Evolutionary conservation across 2,797 vertebrate species (phyloP).

Genomic region (Loriculus beryllinus): DNA sequence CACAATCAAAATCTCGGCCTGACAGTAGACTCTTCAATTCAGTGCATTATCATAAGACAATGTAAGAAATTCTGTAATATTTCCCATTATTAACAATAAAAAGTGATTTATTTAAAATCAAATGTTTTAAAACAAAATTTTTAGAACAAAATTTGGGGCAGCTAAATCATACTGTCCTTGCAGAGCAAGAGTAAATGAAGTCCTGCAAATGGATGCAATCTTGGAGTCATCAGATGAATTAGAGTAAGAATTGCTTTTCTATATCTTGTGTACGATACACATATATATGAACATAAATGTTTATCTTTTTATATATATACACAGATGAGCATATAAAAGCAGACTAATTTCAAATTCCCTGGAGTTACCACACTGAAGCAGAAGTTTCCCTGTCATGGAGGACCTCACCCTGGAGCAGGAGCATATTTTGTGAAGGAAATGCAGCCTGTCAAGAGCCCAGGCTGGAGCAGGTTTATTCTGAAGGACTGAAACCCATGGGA

Average conservation of each 20-base stretch:
- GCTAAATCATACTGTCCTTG: neutral
- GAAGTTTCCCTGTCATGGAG: neutral
- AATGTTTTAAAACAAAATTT: neutral
- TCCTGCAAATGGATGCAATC: neutral
- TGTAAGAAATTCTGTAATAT: neutral
- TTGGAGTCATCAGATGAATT: neutral
- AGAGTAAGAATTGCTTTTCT: neutral
- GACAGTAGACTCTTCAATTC: neutral
- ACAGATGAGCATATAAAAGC: neutral
- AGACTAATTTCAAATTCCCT: neutral
- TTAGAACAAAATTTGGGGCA: neutral
- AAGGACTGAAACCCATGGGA: neutral
- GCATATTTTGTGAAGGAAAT: neutral
- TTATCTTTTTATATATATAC: neutral
- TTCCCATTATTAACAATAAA: neutral
- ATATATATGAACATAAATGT: neutral
- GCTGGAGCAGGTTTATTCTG: neutral
- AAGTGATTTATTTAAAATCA: neutral
- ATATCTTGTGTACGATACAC: neutral
- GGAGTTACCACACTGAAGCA: neutral
- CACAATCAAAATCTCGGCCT: neutral
- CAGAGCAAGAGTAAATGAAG: neutral
- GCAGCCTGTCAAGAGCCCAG: neutral
- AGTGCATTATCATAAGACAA: neutral
- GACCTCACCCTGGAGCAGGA: neutral